Evolutionary conservation across 2,888 invertebrate species (phyloP), one percentile per base, ranked within the genome.

Genomic region (Chesias legatella): DNA sequence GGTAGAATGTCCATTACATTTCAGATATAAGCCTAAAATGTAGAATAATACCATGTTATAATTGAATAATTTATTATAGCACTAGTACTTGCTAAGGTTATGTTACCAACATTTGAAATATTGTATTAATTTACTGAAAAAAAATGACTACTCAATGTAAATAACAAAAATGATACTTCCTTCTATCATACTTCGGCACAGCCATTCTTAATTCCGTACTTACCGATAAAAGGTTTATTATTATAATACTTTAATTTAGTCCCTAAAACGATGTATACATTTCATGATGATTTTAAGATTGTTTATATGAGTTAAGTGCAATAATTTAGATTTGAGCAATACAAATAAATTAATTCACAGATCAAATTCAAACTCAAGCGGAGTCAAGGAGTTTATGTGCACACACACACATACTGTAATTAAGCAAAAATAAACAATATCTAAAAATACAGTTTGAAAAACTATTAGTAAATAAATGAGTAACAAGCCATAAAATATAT

Each of bases 181-280:
- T 56, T 62, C 55, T 67, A 67, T 36, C 51, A 55, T 58, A 40
- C 63, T 65, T 67, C 63, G 50, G 73, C 81, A 81, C 81, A 81
- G 81, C 81, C 81, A 79, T 67, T 72, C 70, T 67, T 73, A 72
- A 68, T 73, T 79, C 64, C 67, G 57, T 67, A 66, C 72, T 71
- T 73, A 72, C 68, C 60, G 58, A 66, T 67, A 63, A 44, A 33
- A 60, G 43, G 61, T 60, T 63, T 60, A 56, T 57, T 52, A 53
- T 53, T 61, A 63, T 65, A 70, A 70, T 71, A 70, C 64, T 69
- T 68, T 56, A 26, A 54, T 53, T 54, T 57, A 60, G 56, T 55
- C 48, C 49, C 50, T 56, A 51, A 46, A 45, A 32, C 40, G 35
- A 44, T 48, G 39, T 51, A 53, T 53, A 51, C 33, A 56, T 50